phyloP scores from a whole-genome alignment of 2,888 invertebrate genomes.

The Tillus elongatus region DNA sequence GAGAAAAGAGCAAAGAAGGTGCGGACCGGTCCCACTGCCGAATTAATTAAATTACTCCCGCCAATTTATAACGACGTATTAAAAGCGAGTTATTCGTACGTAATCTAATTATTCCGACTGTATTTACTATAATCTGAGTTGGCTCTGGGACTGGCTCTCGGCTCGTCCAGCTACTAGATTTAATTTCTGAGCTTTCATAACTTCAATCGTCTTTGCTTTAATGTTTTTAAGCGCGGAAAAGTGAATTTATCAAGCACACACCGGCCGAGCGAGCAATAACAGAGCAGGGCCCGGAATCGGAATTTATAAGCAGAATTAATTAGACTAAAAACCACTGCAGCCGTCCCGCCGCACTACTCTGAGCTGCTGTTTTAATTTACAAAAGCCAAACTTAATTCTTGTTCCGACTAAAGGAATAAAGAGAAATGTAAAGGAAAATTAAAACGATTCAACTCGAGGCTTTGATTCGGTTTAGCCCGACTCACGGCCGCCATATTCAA shows the following conservation, averaged over 20 bases:
- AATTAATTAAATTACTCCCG: conserved; percentile 30
- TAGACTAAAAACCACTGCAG: conserved; percentile 47
- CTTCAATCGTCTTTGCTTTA: conserved; percentile 43
- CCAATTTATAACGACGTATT: conserved; percentile 40
- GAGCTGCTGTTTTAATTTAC: conserved; percentile 47
- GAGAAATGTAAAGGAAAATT: conserved; percentile 48
- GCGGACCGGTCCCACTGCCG: conserved; percentile 9
- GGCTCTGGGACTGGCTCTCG: conserved; percentile 19
- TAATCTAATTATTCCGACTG: conserved; percentile 42
- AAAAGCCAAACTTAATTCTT: conserved; percentile 49
- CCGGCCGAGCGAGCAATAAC: conserved; percentile 42
- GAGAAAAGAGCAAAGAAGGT: conserved; percentile 20
- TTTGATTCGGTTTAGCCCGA: conserved; percentile 43
- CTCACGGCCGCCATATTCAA: conserved; percentile 28
- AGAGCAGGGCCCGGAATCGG: conserved; percentile 38
- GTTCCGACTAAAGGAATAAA: conserved; percentile 46
- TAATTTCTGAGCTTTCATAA: conserved; percentile 44
- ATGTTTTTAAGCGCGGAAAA: conserved; percentile 41
- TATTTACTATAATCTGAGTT: conserved; percentile 37
- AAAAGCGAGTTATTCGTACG: conserved; percentile 41
- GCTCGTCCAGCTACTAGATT: conserved; percentile 34
- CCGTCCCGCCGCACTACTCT: conserved; percentile 34
- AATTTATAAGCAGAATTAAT: conserved; percentile 49
- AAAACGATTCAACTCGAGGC: conserved; percentile 44
- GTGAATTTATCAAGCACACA: conserved; percentile 43